These are phyloP conservation scores for Apostichopus leukothele DNA, from an alignment of 53 echinoderm and acorn worm species.

Conservation along the genomic window DNA sequence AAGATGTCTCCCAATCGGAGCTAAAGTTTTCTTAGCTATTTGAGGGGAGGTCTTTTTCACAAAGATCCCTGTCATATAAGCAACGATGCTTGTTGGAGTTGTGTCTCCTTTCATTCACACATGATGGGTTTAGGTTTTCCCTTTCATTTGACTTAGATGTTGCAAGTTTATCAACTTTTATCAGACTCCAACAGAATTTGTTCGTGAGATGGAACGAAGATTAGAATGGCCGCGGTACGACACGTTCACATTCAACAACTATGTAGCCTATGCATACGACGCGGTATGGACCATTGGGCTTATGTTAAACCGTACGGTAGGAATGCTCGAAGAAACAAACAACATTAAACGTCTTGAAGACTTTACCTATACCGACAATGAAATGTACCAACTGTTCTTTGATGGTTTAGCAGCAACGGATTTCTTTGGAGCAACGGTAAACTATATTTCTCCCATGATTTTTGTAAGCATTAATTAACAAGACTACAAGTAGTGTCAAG, in stretches of 20 bases:
- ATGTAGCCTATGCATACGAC: constrained; percentile 7
- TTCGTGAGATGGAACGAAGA: neutral
- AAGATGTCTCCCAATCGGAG: no score
- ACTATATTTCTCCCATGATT: neutral
- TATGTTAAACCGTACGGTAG: constrained; percentile 13
- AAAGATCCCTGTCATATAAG: no score
- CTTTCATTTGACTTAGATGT: no score
- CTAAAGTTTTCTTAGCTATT: no score
- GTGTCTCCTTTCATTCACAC: no score
- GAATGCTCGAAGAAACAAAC: neutral
- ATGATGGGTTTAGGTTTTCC: no score
- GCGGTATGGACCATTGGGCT: constrained; percentile 19
- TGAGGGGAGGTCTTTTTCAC: no score
- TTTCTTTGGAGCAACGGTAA: constrained; percentile 27
- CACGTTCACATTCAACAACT: constrained; percentile 2
- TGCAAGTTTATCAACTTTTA: neutral
- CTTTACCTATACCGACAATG: constrained; percentile 6
- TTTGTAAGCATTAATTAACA: no score
- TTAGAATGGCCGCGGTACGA: neutral
- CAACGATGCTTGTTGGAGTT: no score
- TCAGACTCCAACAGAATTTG: constrained; percentile 28
- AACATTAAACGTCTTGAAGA: neutral
- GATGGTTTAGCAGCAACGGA: neutral
- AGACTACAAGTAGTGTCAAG: no score
- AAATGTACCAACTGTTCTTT: constrained; percentile 7